Evolutionary conservation across 2,113 vertebrate species (phyloP), one percentile per base, ranked within the genome.

Genomic region (Cyprinodon brontotheroides): DNA sequence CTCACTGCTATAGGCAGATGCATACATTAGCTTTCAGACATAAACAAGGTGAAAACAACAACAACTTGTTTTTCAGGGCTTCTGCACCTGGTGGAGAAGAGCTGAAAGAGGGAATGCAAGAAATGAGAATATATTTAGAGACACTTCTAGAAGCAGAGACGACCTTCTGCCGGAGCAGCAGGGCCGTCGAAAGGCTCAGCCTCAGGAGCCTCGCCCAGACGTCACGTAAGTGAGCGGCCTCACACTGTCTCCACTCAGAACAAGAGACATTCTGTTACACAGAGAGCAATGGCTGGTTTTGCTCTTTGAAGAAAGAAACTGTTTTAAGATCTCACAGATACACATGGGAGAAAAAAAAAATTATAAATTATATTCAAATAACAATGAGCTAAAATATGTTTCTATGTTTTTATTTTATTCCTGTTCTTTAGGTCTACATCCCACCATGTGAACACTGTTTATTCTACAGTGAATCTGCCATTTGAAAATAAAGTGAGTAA

Each of bases 201-300:
- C 0, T 40, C 9, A 12, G 38, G 72, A 79, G 38, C 11, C 1
- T 45, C n/a, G 6, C 59, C 75, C 85, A 83, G 77, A 88, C 84
- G 72, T 29, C 80, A 84, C 60, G 91, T 91, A 89, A 86, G 84
- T 74, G 68, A 15, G 13, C 74, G 75, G 39, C 50, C 38, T 48
- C 0, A 60, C 60, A 41, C 29, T 47, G 62, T 43, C 72, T 53
- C 22, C 59, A n/a, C 11, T 3, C 40, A 53, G 60, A 22, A 72
- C 78, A 78, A 83, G 40, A 40, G 37, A 2, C 62, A 1, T 65
- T 60, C 63, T 80, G 61, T 75, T 39, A 41, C 39, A 72, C 57
- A 38, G 20, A 36, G 37, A 50, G 73, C 68, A 22, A 57, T 8
- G 20, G 69, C 62, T 50, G 64, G 45, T 68, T 74, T 62, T 40